Percentiles rank a stretch among this genome's conserved stretches.
phyloP scores from a whole-genome alignment of 2,888 invertebrate species.

The Apodemia duryi region DNA sequence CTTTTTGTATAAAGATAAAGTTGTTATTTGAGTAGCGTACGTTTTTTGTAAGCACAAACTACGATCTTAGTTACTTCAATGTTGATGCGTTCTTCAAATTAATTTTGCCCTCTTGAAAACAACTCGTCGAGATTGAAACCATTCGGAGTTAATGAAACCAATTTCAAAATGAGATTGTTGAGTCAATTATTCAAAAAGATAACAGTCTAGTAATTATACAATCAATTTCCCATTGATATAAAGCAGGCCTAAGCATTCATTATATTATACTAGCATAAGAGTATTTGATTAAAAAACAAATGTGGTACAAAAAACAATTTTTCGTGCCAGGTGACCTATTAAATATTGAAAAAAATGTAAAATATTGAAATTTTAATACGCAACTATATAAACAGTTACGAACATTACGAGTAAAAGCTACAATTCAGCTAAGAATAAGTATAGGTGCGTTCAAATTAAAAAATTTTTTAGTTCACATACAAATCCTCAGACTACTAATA shows the following conservation, averaged over 20 bases:
- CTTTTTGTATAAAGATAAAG: conserved; percentile 35
- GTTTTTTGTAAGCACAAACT: conserved; percentile 20
- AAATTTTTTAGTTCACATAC: too few relatives aligned
- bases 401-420: too few relatives aligned
- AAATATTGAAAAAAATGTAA: too few relatives aligned
- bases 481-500: not conserved
- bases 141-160: conserved; percentile 62
- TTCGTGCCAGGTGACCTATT: too few relatives aligned
- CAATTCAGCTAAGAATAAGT: too few relatives aligned
- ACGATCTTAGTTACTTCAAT: conserved; percentile 32
- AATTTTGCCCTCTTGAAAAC: conserved; percentile 71
- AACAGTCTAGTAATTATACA: conserved; percentile 9
- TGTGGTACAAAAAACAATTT: too few relatives aligned
- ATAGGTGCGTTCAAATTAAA: too few relatives aligned
- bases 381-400: too few relatives aligned
- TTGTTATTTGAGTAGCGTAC: conserved; percentile 30
- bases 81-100: conserved; percentile 71
- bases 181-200: conserved; percentile 18
- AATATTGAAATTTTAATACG: too few relatives aligned
- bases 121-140: conserved; percentile 56
- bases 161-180: conserved; percentile 39
- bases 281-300: too few relatives aligned
- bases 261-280: too few relatives aligned
- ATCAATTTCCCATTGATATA: not conserved
- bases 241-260: too few relatives aligned